Percentiles rank a stretch among this genome's conserved stretches.
These are phyloP conservation scores for Ophthalmolycus amberensis DNA, from an alignment of 2,113 vertebrate species.

Conservation along the genomic window DNA sequence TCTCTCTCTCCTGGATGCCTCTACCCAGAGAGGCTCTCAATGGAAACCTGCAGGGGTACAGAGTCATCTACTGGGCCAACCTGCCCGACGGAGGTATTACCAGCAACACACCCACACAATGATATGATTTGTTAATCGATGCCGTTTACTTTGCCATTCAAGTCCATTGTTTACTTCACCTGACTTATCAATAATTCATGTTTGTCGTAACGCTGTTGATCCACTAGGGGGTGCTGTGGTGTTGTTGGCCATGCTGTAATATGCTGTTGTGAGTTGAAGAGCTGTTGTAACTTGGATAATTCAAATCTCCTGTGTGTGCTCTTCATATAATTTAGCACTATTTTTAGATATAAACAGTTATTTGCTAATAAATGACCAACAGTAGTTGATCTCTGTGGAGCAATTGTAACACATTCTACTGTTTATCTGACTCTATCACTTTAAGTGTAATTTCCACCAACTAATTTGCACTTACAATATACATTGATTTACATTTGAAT, in stretches of 20 bases:
- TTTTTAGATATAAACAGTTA: not conserved
- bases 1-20: constrained; percentile 95
- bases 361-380: not conserved
- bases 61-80: constrained; percentile 99
- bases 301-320: not conserved
- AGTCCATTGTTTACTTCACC: not conserved
- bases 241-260: not conserved
- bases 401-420: not conserved
- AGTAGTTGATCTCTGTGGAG: not conserved
- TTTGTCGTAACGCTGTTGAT: not conserved
- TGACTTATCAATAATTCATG: not conserved
- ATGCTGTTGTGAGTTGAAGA: not conserved
- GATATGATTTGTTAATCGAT: not conserved
- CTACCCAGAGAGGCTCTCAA: constrained; percentile 94
- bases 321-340: not conserved
- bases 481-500: not conserved
- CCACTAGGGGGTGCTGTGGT: constrained; percentile 65
- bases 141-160: not conserved
- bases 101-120: not conserved
- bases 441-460: not conserved
- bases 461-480: constrained; percentile 1
- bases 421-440: not conserved
- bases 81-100: constrained; percentile 95
- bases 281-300: not conserved
- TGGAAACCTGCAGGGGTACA: constrained; percentile 96